Percentiles rank a stretch among this genome's conserved stretches.
Evolutionary conservation across 2,888 invertebrate species (phyloP).

Genomic region (Meiosimyza decipiens): DNA sequence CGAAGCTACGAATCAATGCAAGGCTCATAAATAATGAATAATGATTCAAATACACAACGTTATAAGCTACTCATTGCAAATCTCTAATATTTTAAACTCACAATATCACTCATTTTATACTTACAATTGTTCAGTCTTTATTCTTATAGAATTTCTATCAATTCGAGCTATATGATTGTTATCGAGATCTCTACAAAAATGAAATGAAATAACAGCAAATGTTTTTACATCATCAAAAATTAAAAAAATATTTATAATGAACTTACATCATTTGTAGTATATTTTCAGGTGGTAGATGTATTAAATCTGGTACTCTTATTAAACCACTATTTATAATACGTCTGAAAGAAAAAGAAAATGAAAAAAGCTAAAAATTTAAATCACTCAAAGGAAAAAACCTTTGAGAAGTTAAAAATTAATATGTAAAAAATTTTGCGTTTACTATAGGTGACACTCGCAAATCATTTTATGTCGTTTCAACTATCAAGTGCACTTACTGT

Average conservation of each 20-base stretch:
- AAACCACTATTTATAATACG: constrained; percentile 78
- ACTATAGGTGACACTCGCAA: no score
- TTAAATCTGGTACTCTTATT: constrained; percentile 74
- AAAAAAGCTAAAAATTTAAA: constrained; percentile 9
- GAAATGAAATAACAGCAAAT: constrained; percentile 27
- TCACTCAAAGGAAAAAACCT: no score
- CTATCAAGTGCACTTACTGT: no score
- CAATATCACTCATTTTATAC: constrained; percentile 61
- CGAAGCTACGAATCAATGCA: no score
- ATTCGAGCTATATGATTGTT: constrained; percentile 77
- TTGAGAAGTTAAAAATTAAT: no score
- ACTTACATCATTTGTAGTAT: constrained; percentile 80
- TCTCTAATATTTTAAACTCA: background rate
- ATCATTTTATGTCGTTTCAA: no score
- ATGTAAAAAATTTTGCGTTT: no score
- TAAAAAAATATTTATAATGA: background rate
- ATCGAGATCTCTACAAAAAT: constrained; percentile 75
- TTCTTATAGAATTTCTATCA: constrained; percentile 73
- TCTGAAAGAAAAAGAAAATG: constrained; percentile 68
- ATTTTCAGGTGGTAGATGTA: constrained; percentile 70
- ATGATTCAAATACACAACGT: no score
- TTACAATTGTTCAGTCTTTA: constrained; percentile 82
- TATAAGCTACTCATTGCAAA: constrained; percentile 4
- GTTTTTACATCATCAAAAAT: background rate
- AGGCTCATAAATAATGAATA: no score